Evolutionary conservation across 2,888 invertebrate genomes (phyloP), one percentile per base, ranked within the genome.

Genomic region (Dryadula phaetusa): DNA sequence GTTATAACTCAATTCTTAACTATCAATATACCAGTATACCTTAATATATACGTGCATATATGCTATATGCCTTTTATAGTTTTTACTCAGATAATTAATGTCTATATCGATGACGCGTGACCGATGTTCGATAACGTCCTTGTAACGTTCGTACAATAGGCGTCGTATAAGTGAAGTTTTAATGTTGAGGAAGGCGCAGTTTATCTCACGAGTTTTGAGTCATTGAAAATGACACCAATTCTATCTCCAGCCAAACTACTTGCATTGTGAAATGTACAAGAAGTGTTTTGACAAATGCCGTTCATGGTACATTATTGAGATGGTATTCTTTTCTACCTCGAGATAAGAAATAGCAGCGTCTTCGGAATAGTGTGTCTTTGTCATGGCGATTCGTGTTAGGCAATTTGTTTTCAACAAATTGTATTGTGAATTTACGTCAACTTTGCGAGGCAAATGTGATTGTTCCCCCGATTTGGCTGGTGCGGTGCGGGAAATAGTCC

Each of bases 361-460:
- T 82, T 84, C 78, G 78, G 71, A 65, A 75, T 79, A 72, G 82
- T 89, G 79, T 77, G 72, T 87, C 88, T 82, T 78, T 86, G 88
- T 87, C 86, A 68, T 52, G 70, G 72, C 75, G 80, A 77, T 77
- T 77, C 67, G 81, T 76, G 83, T 89, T 85, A 84, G 82, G 83
- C 80, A 79, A 87, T 90, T 88, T 86, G 84, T 89, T 83, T 74
- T 72, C 78, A 80, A 82, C 83, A 86, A 88, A 86, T 83, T 75
- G 81, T 83, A 85, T 85, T 85, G 74, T 77, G 67, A 47, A 60
- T 64, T 66, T 64, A 53, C 53, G 52, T 66, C 66, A 53, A 52
- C 44, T 61, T 60, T 25, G 42, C 53, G 46, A 66, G 75, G 77
- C 75, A 75, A 78, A 80, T 76, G 80, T 76, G 80, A 85, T 85